Percentiles rank a stretch among this genome's conserved stretches.
phyloP scores from a whole-genome alignment of 2,888 invertebrate species.

The Parasteatoda lunata region DNA sequence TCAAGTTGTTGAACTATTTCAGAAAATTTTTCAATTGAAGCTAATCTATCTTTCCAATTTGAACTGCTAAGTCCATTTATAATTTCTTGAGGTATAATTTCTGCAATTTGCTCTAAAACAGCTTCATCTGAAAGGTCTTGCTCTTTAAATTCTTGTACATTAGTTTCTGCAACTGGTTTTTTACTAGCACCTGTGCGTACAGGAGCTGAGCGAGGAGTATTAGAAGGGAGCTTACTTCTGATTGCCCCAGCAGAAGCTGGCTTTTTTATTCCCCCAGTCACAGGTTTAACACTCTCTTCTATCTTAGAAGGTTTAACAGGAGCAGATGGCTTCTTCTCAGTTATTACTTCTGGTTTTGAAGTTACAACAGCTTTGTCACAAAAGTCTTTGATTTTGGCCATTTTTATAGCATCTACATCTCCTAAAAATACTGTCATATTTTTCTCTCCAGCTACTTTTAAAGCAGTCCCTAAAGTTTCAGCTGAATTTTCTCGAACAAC shows the following conservation, averaged over 20 bases:
- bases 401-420: conserved; percentile 92
- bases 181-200: conserved; percentile 75
- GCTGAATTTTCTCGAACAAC: conserved; percentile 93
- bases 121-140: conserved; percentile 78
- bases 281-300: conserved; percentile 66
- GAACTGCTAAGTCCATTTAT: conserved; percentile 82
- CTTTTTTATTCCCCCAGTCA: conserved; percentile 56
- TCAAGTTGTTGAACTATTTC: conserved; percentile 80
- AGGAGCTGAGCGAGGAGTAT: conserved; percentile 14
- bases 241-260: conserved; percentile 69
- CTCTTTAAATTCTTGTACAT: conserved; percentile 75
- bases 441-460: conserved; percentile 95
- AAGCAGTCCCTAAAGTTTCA: conserved; percentile 93
- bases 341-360: conserved; percentile 45
- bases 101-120: conserved; percentile 83
- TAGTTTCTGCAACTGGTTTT: conserved; percentile 69
- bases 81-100: conserved; percentile 80
- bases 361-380: conserved; percentile 86
- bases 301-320: conserved; percentile 71
- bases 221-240: conserved; percentile 27
- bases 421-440: conserved; percentile 87
- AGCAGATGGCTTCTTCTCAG: conserved; percentile 54
- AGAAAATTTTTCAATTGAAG: conserved; percentile 83
- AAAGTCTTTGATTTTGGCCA: conserved; percentile 93
- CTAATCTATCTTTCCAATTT: conserved; percentile 90